Base-by-base conservation (phyloP, 2,888 invertebrate genomes). In the Caenorhabditis sp. region DNA sequence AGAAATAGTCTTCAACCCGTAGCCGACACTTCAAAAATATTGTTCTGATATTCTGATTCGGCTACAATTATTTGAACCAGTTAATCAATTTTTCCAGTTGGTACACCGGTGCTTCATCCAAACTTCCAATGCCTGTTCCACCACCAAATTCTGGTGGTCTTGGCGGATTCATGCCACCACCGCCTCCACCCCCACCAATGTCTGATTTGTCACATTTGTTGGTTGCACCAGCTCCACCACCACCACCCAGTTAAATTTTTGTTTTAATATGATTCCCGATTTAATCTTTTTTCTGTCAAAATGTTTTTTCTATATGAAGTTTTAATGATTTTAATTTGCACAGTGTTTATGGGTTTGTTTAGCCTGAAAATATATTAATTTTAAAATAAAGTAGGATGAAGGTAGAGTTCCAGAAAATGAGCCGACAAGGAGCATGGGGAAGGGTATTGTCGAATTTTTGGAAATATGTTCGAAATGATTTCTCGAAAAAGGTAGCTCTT, bases 341-440 rank as follows among this genome's bases (percentile, higher is more conserved):
- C 5, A 50, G 4, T 31, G 4, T 10, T 31, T 10, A 31, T 7
- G 4, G 31, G 31, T 31, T 31, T 10, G 10, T 31, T 4, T 4
- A 31, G 5, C 31, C 31, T 31, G 31, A 31, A 31, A 31, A 31
- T 31, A 31, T 31, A 31, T 31, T 7, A 31, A 31, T 7, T 31
- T 31, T 7, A 7, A 31, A 10, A 31, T 8, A 54, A 54, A 20
- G 2, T 54, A 36, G 12, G 14, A 27, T 25, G 12, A 12, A 27
- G 21, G 1, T 17, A 57, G 7, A 50, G 23, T 50, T 65, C 52
- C 25, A 12, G 26, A 62, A 71, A 31, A 83, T 83, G 83, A 81
- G 81, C 56, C 76, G 83, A 14, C 83, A 76, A 31, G 82, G 83
- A 12, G 80, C 82, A 8, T 83, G 83, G 83, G 49, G 63, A 14